These are phyloP conservation scores for Epinephelus malabaricus DNA, from an alignment of 2,797 vertebrate species.

Conservation along the genomic window DNA sequence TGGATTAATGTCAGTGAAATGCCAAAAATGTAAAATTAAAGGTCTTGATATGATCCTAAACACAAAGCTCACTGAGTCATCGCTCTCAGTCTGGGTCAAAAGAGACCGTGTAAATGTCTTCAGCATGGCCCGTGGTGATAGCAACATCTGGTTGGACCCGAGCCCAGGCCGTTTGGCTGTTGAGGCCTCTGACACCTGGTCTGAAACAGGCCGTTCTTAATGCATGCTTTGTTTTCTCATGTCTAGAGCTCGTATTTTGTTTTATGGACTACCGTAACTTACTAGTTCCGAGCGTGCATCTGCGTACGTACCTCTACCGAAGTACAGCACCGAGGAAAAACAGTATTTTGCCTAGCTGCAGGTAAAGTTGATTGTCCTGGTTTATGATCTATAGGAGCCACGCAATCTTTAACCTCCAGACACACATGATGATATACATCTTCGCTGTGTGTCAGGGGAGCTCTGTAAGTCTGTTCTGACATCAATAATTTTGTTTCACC, in stretches of 20 bases:
- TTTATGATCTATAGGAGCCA: conserved; percentile 53
- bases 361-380: conserved; percentile 63
- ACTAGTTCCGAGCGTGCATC: conserved; percentile 40
- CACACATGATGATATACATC: conserved; percentile 46
- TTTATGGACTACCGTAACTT: conserved; percentile 73
- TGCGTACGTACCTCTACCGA: conserved; percentile 17
- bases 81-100: conserved; percentile 19
- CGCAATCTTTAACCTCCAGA: conserved; percentile 42
- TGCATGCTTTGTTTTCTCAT: conserved; percentile 57
- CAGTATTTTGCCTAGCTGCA: conserved; percentile 37
- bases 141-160: conserved; percentile 76
- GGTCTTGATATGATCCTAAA: not conserved
- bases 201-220: conserved; percentile 50
- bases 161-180: conserved; percentile 55
- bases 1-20: conserved; percentile 5
- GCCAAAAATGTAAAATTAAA: not conserved
- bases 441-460: conserved; percentile 23
- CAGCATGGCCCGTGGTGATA: conserved; percentile 42
- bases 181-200: conserved; percentile 73
- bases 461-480: conserved; percentile 32
- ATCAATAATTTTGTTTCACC: conserved; percentile 11
- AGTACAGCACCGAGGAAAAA: not conserved
- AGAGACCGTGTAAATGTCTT: conserved; percentile 52
- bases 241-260: conserved; percentile 59
- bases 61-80: not conserved